phyloP scores from a whole-genome alignment of 2,888 invertebrate species.

The Hipparchia semele region DNA sequence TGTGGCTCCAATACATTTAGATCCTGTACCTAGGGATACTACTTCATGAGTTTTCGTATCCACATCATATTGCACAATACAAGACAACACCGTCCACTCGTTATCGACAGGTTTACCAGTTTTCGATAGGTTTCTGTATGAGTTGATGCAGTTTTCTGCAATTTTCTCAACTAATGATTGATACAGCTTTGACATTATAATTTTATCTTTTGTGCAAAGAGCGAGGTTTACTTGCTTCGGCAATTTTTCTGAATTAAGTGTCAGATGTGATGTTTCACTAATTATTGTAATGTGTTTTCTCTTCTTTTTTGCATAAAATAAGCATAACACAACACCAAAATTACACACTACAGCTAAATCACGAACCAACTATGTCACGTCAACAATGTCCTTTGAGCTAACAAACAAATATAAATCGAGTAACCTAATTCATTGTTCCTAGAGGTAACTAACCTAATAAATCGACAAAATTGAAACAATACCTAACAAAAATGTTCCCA shows the following conservation, averaged over 20 bases:
- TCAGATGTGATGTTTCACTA: not conserved
- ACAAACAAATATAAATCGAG: too few species aligned
- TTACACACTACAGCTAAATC: too few species aligned
- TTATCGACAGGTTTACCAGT: slow-evolving; percentile 89
- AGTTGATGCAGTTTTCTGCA: slow-evolving; percentile 82
- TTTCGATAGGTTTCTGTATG: slow-evolving; percentile 86
- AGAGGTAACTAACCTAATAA: too few species aligned
- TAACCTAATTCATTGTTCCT: too few species aligned
- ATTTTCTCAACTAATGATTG: slow-evolving; percentile 71
- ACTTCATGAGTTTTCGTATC: slow-evolving; percentile 74
- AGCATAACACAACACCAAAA: too few species aligned
- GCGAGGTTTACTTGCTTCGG: not conserved
- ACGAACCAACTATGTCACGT: too few species aligned
- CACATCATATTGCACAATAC: slow-evolving; percentile 84
- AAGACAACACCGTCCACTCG: slow-evolving; percentile 94
- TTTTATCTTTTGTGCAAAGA: not conserved
- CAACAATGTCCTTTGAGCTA: too few species aligned
- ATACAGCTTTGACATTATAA: slow-evolving; percentile 27
- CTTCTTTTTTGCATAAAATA: too few species aligned
- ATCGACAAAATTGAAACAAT: too few species aligned
- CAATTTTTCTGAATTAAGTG: not conserved
- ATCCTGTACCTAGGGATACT: slow-evolving; percentile 94
- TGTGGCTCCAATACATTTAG: slow-evolving; percentile 92
- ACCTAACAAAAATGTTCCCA: too few species aligned
- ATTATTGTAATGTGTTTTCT: not conserved